Conservation (phyloP, 2,888 invertebrate genomes). For the Cataglyphis cursor region DNA sequence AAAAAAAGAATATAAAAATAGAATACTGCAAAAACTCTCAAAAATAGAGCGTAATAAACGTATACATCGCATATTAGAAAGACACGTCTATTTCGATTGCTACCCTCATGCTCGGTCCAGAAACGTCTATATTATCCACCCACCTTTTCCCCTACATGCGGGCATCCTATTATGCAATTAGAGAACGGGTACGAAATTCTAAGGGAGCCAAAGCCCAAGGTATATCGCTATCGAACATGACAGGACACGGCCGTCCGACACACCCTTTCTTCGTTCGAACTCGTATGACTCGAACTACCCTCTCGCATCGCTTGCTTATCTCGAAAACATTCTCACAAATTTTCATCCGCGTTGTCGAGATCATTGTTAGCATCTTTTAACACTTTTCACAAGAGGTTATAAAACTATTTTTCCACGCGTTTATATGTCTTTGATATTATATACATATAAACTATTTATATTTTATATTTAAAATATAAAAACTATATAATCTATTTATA, state of each 20-base stretch:
- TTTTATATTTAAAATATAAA: neutral
- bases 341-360: constrained; percentile 23
- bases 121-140: constrained; percentile 72
- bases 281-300: constrained; percentile 78
- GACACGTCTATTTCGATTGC: constrained; percentile 67
- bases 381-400: constrained; percentile 1
- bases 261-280: constrained; percentile 87
- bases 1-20: too few relatives aligned
- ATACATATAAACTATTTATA: neutral
- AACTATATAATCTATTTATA: neutral
- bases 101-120: constrained; percentile 67
- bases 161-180: constrained; percentile 87
- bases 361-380: neutral
- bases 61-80: neutral
- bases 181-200: constrained; percentile 83
- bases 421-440: neutral
- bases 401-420: neutral
- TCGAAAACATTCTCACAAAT: constrained; percentile 80
- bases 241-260: constrained; percentile 86
- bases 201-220: constrained; percentile 83
- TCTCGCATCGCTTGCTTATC: constrained; percentile 82
- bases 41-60: neutral
- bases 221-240: constrained; percentile 86
- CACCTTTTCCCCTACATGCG: constrained; percentile 78
- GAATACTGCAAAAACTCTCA: neutral